phyloP scores from a whole-genome alignment of 2,113 vertebrate genomes.

The Eulemur macaco region DNA sequence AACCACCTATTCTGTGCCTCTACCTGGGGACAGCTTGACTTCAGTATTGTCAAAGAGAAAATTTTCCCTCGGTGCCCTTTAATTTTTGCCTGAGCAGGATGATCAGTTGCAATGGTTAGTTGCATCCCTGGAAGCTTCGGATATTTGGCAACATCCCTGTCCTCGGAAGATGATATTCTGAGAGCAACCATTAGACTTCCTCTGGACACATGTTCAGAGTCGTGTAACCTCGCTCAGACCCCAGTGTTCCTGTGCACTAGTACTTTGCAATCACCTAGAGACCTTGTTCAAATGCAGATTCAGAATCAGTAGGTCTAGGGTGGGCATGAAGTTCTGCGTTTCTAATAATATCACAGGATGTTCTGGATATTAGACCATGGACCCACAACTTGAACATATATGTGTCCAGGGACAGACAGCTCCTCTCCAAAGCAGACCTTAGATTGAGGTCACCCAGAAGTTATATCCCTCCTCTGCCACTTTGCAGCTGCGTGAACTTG shows the following conservation, averaged over 20 bases:
- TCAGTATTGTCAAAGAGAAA: background rate
- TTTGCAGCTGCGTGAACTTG: background rate
- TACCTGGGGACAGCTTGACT: background rate
- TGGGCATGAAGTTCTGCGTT: background rate
- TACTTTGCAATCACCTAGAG: background rate
- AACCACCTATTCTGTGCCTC: background rate
- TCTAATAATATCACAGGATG: background rate
- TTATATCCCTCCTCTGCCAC: background rate
- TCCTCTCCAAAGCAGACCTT: slow-evolving; percentile 28
- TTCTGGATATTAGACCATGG: rapidly evolving
- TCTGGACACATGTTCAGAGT: background rate
- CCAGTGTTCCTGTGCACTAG: background rate
- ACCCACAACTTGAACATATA: background rate
- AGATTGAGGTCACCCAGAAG: background rate
- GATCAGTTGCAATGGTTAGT: background rate
- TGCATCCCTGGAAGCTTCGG: background rate
- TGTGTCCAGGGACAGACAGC: background rate
- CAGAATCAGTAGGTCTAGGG: background rate
- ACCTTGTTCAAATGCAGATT: background rate
- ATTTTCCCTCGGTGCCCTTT: background rate
- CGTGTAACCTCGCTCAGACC: background rate
- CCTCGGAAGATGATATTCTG: background rate
- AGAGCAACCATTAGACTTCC: background rate
- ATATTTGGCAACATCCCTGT: background rate
- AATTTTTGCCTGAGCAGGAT: background rate